Evolutionary conservation across 2,113 vertebrate genomes (phyloP).

Genomic region (Ardeotis arabs): DNA sequence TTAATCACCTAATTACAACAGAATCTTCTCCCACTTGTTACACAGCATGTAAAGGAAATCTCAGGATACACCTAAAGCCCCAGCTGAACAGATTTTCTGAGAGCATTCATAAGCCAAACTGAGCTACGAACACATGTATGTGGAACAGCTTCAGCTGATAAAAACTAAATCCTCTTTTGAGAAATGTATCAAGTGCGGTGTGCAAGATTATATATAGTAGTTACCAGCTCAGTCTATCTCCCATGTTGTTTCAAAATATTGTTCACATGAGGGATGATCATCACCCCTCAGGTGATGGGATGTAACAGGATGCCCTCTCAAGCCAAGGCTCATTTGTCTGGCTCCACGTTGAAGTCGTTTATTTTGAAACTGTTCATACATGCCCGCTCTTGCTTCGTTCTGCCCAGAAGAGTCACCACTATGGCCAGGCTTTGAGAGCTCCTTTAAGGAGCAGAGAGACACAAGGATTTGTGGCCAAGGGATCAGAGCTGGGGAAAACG

Average conservation of each 20-base stretch:
- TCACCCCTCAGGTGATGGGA: background rate
- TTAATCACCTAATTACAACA: background rate
- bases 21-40: background rate
- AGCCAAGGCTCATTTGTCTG: background rate
- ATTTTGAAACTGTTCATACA: background rate
- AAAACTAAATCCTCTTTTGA: background rate
- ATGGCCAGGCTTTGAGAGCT: background rate
- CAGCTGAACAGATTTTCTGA: background rate
- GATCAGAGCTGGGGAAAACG: background rate
- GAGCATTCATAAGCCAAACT: background rate
- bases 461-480: background rate
- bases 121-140: fast-evolving
- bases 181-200: background rate
- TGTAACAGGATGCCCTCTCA: background rate
- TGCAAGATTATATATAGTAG: background rate
- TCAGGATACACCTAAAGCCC: background rate
- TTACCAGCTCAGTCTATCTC: background rate
- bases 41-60: background rate
- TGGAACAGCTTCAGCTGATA: background rate
- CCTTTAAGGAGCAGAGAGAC: background rate
- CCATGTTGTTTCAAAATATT: background rate
- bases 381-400: background rate
- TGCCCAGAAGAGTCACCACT: background rate
- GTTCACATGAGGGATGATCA: background rate
- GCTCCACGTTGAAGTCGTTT: background rate